A percentile compares a stretch with the other conserved stretches of the same genome.
Conservation (phyloP, 2,888 invertebrate genomes). For the Sepiola atlantica region DNA sequence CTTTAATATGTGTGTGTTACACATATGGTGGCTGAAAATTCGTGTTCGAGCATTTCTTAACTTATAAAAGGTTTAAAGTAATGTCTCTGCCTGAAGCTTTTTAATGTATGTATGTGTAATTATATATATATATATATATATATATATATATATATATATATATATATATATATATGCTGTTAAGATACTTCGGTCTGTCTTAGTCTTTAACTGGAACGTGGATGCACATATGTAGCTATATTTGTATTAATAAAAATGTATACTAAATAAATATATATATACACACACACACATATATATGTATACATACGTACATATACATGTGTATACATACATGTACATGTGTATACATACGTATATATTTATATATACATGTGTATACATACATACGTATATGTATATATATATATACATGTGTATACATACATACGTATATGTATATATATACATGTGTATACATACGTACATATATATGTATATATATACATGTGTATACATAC, state of each 20-base stretch:
- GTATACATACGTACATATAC: conserved; percentile 39
- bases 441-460: neutral
- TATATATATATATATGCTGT: neutral
- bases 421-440: neutral
- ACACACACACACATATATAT: conserved; percentile 46
- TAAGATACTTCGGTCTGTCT: no score
- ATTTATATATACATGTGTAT: neutral
- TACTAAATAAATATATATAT: conserved; percentile 41
- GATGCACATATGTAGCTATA: neutral
- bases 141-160: conserved; percentile 43
- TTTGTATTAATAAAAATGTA: neutral
- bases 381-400: neutral
- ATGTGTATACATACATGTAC: neutral
- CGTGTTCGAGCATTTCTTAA: no score
- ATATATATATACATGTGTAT: neutral
- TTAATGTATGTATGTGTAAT: neutral
- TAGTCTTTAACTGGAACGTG: neutral
- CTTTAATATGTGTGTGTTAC: no score
- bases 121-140: conserved; percentile 46
- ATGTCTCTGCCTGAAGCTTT: no score
- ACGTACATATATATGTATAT: neutral
- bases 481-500: neutral
- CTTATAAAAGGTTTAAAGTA: no score
- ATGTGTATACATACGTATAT: neutral
- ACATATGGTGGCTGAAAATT: no score